Conservation (phyloP, 2,113 vertebrate species). For the Hylia prasina region DNA sequence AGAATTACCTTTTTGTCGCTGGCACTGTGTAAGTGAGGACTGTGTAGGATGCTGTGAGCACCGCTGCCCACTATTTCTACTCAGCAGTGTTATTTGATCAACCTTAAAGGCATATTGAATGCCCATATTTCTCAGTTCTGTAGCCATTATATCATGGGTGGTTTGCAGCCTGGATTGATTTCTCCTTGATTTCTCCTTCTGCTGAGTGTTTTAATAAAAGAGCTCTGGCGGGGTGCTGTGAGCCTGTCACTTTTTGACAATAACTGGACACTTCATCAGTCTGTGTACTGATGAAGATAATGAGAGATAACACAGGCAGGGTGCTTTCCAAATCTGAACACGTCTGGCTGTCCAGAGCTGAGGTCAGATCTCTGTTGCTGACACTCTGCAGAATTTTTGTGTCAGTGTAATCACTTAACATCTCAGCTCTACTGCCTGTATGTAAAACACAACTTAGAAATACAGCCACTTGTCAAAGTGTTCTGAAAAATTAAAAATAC, state of each 20-base stretch:
- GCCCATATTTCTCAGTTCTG: background rate
- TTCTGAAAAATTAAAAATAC: background rate
- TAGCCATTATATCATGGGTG: background rate
- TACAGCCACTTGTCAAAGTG: background rate
- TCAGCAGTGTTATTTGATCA: background rate
- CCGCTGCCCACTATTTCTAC: background rate
- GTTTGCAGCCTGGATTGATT: constrained; percentile 12
- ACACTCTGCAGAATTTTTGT: background rate
- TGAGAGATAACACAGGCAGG: background rate
- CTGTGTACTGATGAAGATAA: background rate
- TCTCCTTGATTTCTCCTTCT: constrained; percentile 13
- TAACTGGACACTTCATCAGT: background rate
- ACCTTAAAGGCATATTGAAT: background rate
- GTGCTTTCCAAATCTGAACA: background rate
- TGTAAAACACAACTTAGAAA: background rate
- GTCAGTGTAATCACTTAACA: background rate
- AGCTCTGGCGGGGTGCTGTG: background rate
- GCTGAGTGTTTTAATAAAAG: background rate
- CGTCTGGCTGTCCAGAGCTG: background rate
- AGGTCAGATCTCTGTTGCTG: background rate
- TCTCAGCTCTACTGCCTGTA: background rate
- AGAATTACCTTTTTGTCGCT: background rate
- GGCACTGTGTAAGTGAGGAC: background rate
- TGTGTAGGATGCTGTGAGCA: background rate
- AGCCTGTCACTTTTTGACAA: background rate